These are phyloP conservation scores for Aleiodes testaceus DNA, from an alignment of 2,888 invertebrate genomes.

Conservation along the genomic window DNA sequence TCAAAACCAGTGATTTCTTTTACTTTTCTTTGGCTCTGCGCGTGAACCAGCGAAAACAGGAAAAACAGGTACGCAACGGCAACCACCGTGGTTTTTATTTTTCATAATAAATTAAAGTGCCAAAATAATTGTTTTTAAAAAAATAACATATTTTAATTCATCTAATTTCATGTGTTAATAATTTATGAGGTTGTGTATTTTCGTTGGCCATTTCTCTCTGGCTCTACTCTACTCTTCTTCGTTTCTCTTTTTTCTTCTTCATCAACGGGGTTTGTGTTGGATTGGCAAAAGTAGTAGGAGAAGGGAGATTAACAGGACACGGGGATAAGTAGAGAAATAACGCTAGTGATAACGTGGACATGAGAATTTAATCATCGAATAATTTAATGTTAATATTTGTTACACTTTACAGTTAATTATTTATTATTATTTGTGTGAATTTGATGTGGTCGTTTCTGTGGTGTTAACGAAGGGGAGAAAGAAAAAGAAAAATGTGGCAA, in stretches of 20 bases:
- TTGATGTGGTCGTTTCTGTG: too few species aligned
- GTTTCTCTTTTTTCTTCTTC: neutral
- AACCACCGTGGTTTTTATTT: neutral
- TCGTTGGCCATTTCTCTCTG: constrained; percentile 14
- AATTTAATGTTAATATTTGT: constrained; percentile 33
- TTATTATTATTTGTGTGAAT: too few species aligned
- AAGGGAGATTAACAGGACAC: constrained; percentile 40
- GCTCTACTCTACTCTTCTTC: neutral
- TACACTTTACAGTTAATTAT: neutral
- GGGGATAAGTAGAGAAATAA: constrained; percentile 37
- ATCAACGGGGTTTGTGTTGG: constrained; percentile 19
- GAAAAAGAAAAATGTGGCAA: too few species aligned
- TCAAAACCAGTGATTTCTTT: constrained; percentile 11
- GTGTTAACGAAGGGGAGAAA: too few species aligned
- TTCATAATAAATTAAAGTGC: constrained; percentile 6
- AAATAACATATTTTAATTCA: neutral
- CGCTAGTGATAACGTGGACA: constrained; percentile 51
- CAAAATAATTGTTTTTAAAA: constrained; percentile 32
- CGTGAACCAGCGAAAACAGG: constrained; percentile 54
- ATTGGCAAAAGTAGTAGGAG: constrained; percentile 35
- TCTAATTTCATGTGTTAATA: neutral
- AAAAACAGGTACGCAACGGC: constrained; percentile 55
- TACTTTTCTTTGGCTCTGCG: constrained; percentile 44
- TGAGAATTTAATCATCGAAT: constrained; percentile 40
- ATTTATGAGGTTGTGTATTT: neutral